Evolutionary conservation across 2,113 vertebrate genomes (phyloP), one percentile per base, ranked within the genome.

Genomic region (Ochotona curzoniae): DNA sequence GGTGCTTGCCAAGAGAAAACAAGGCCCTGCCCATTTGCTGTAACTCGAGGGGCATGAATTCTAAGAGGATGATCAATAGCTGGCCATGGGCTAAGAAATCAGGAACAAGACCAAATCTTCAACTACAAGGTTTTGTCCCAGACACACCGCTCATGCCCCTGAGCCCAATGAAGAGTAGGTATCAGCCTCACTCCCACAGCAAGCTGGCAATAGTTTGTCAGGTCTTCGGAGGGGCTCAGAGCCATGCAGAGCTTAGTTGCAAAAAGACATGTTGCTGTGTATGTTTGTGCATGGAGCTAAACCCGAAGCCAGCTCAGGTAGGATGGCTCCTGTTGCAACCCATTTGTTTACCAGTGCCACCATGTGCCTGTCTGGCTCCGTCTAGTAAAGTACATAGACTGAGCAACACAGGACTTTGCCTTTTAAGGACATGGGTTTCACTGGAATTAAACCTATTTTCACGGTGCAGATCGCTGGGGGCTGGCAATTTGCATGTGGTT

Each of bases 341-440:
- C 0, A 0, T 73, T 38, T 44, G 51, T 66, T 92, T 88, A 93
- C 49, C 47, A 64, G 21, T 74, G 60, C 54, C 30, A 70, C 73
- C 57, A 30, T 82, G 32, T 61, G 54, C 61, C 47, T 74, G 4
- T n/a, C 64, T 74, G 86, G n/a, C 73, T 76, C 61, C 69, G 26
- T 61, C 28, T 61, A 69, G 17, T 14, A 47, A 84, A 87, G 90
- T 61, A 18, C 18, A 70, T 76, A 79, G n/a, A 69, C 69, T 47
- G 66, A 79, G 57, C 23, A 61, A 64, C 2, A 70, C 23, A 61
- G 47, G 51, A 54, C n/a, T 79, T n/a, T 69, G n/a, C 79, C 89
- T 91, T 92, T 92, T 88, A 75, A 47, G 70, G n/a, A 44, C 57
- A 28, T 63, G 64, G 32, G 90, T 71, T 89, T 28, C 78, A 44